A percentile compares a stretch with the other conserved stretches of the same genome.
These are phyloP conservation scores for Bryconaethiops microstoma DNA, from an alignment of 2,797 vertebrate genomes.

Conservation along the genomic window DNA sequence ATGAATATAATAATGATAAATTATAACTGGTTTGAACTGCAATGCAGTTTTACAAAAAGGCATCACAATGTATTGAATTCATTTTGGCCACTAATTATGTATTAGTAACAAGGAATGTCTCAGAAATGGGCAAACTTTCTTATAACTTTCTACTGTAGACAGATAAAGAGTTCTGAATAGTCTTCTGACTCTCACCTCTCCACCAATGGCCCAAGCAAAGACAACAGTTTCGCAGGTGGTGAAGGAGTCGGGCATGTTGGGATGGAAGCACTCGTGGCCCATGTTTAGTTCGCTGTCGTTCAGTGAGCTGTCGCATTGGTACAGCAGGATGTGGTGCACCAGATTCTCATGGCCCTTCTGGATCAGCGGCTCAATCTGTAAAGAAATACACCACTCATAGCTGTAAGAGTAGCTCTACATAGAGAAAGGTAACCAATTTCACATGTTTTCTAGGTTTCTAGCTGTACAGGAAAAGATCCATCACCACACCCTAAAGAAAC, in stretches of 20 bases:
- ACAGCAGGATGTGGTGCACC: constrained; percentile 86
- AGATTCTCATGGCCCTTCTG: constrained; percentile 83
- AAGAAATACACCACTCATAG: not conserved
- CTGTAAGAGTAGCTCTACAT: not conserved
- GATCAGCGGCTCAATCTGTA: constrained; percentile 84
- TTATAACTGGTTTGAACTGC: too few relatives aligned
- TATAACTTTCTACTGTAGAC: too few relatives aligned
- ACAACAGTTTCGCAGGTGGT: constrained; percentile 84
- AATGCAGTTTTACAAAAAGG: too few relatives aligned
- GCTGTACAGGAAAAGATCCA: too few relatives aligned
- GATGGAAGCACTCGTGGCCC: constrained; percentile 86
- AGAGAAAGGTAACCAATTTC: not conserved
- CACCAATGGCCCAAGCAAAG: constrained; percentile 88
- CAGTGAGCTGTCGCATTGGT: constrained; percentile 82
- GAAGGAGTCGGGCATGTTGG: constrained; percentile 88
- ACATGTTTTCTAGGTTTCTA: too few relatives aligned
- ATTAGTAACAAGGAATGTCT: too few relatives aligned
- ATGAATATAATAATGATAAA: too few relatives aligned
- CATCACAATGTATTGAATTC: too few relatives aligned
- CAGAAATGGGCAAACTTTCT: too few relatives aligned
- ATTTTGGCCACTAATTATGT: too few relatives aligned
- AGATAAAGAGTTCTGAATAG: not conserved
- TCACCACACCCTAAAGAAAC: too few relatives aligned
- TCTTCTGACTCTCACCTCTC: constrained; percentile 76
- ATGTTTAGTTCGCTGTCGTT: constrained; percentile 77